Percentiles rank a stretch among this genome's conserved stretches.
phyloP scores from a whole-genome alignment of 2,113 vertebrate species.

The Riparia riparia region DNA sequence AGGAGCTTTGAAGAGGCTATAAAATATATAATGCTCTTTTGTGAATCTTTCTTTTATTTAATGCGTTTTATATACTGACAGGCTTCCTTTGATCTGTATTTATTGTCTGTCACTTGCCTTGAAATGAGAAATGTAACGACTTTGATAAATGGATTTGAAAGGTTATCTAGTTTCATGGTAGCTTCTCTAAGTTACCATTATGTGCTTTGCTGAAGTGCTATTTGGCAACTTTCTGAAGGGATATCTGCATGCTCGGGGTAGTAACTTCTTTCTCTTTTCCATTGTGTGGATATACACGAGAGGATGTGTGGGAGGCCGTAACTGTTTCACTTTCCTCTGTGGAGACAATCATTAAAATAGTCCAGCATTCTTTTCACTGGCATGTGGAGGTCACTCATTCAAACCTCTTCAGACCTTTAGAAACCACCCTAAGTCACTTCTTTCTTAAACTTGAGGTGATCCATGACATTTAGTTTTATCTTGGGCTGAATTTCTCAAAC shows the following conservation, averaged over 20 bases:
- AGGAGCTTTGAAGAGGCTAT: not conserved
- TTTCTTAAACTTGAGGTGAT: not conserved
- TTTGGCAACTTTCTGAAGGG: constrained; percentile 5
- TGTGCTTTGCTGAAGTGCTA: not conserved
- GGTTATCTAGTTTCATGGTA: constrained; percentile 29
- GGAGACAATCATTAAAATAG: not conserved
- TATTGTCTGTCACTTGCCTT: constrained; percentile 33
- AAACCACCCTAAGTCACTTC: not conserved
- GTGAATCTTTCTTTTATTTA: constrained; percentile 16
- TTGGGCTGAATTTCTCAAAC: not conserved
- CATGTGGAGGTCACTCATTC: not conserved
- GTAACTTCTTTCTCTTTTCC: not conserved
- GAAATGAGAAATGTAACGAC: constrained; percentile 44
- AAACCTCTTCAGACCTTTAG: not conserved
- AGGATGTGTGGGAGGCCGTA: not conserved
- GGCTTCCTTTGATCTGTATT: constrained; percentile 55
- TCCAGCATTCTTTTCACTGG: not conserved
- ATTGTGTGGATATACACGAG: not conserved
- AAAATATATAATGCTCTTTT: not conserved
- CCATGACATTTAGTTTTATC: not conserved
- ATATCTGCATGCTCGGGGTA: not conserved
- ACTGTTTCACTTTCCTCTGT: not conserved
- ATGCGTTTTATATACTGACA: constrained; percentile 5
- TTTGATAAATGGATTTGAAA: constrained; percentile 52
- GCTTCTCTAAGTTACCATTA: constrained; percentile 15